Conservation (phyloP, 1,140 invertebrate species). For the Drosophila kepulauana region DNA sequence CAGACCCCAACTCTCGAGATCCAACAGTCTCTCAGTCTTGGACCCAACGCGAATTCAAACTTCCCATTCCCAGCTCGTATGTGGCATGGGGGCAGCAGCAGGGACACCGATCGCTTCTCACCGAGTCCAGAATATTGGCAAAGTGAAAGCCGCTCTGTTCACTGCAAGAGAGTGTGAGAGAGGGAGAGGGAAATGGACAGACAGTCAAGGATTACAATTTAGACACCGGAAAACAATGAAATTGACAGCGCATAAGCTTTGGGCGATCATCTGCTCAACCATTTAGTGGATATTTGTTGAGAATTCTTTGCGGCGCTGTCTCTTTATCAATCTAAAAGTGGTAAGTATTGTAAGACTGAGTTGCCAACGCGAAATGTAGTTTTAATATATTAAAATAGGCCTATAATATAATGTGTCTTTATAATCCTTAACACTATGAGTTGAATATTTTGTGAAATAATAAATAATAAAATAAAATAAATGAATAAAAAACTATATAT, state of each 20-base stretch:
- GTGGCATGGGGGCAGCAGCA: conserved; percentile 29
- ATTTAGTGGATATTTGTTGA: conserved; percentile 61
- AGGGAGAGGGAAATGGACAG: not conserved
- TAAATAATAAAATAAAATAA: too few species aligned
- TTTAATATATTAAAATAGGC: too few species aligned
- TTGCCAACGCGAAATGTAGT: conserved; percentile 4
- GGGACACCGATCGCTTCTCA: conserved; percentile 37
- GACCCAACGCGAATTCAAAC: conserved; percentile 1
- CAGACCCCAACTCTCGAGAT: not conserved
- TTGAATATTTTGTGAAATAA: too few species aligned
- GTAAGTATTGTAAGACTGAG: not conserved
- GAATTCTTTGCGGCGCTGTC: conserved; percentile 55
- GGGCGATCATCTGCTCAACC: conserved; percentile 70
- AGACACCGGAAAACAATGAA: conserved; percentile 84
- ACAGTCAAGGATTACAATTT: conserved; percentile 71
- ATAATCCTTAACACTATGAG: too few species aligned
- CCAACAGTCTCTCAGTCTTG: not conserved
- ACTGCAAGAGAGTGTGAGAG: too few species aligned
- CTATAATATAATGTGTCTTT: too few species aligned
- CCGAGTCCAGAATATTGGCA: conserved; percentile 8
- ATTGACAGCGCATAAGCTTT: conserved; percentile 67
- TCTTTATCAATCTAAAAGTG: conserved; percentile 52
- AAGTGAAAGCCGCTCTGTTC: conserved; percentile 48
- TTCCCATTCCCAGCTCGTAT: conserved; percentile 42
- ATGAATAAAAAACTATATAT: too few species aligned